Conservation (phyloP, 1,140 invertebrate species). For the Zaprionus nigranus region DNA sequence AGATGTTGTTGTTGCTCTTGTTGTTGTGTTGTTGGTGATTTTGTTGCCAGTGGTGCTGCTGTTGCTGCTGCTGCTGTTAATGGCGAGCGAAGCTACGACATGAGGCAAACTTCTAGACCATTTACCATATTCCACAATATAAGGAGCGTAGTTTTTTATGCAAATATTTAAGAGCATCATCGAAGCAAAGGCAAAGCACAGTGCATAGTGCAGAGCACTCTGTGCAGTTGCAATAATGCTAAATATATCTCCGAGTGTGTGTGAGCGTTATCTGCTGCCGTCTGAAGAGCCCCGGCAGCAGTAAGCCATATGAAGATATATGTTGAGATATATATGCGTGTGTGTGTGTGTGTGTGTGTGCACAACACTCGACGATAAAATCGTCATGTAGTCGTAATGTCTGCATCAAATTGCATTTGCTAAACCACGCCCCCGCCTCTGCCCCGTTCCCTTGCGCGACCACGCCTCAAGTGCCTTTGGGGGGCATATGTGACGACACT, state of each 20-base stretch:
- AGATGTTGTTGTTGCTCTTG: constrained; percentile 27
- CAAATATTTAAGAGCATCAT: constrained; percentile 82
- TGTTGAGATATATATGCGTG: neutral
- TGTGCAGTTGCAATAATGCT: constrained; percentile 51
- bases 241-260: constrained; percentile 19
- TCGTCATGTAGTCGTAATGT: constrained; percentile 82
- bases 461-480: constrained; percentile 50
- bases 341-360: constrained; percentile 31
- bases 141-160: constrained; percentile 75
- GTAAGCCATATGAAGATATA: constrained; percentile 74
- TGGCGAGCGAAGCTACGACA: constrained; percentile 44
- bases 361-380: constrained; percentile 81
- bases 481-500: constrained; percentile 70
- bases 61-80: constrained; percentile 50
- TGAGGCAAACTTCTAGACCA: constrained; percentile 70
- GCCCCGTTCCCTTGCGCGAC: neutral
- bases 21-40: constrained; percentile 24
- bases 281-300: constrained; percentile 43
- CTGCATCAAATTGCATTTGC: constrained; percentile 81
- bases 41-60: constrained; percentile 31
- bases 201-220: constrained; percentile 51
- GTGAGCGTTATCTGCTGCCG: constrained; percentile 39
- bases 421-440: constrained; percentile 25
- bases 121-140: constrained; percentile 75
- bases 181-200: constrained; percentile 60